Evolutionary conservation across 2,888 invertebrate genomes (phyloP), one percentile per base, ranked within the genome.

Genomic region (Synergus japonicus): DNA sequence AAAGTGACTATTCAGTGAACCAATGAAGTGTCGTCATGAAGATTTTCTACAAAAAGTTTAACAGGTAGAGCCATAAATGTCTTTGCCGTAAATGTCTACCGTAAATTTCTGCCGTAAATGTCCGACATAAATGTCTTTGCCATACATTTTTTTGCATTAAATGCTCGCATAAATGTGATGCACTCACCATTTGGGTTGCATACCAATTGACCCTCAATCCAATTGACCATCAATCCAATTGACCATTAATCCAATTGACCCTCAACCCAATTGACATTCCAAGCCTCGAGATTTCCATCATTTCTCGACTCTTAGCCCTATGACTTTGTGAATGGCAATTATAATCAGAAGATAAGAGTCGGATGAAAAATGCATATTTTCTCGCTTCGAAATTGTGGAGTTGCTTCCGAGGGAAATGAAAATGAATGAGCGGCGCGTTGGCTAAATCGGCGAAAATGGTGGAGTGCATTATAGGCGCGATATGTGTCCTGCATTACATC

Each of bases 401-500:
- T 29, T 73, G 73, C 73, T 73, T 73, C 54, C 15, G 1, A 65
- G 22, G 37, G 80, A 85, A 87, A 85, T 85, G 85, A 86, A 86
- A 87, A 87, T 86, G 83, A 86, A 87, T 87, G 86, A 88, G 87
- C 78, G 79, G 44, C 12, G 79, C 76, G 81, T 76, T 79, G 83
- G 82, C 82, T 83, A 87, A 86, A 87, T 86, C 86, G 87, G 83
- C 82, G 87, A 87, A 86, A 88, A 87, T 85, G 85, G 86, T 82
- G 77, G 84, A 86, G 87, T 87, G 83, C 85, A 84, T 84, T 85
- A 86, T 86, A 85, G 86, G 87, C 86, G 87, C 85, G 87, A 87
- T 87, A 87, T 87, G 87, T 85, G 88, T 86, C 83, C 87, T 81
- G 88, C 89, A 89, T 90, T 90, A 90, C 90, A 86, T 85, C 86